Base-by-base conservation (phyloP, 2,113 vertebrate genomes). In the Podarcis muralis region DNA sequence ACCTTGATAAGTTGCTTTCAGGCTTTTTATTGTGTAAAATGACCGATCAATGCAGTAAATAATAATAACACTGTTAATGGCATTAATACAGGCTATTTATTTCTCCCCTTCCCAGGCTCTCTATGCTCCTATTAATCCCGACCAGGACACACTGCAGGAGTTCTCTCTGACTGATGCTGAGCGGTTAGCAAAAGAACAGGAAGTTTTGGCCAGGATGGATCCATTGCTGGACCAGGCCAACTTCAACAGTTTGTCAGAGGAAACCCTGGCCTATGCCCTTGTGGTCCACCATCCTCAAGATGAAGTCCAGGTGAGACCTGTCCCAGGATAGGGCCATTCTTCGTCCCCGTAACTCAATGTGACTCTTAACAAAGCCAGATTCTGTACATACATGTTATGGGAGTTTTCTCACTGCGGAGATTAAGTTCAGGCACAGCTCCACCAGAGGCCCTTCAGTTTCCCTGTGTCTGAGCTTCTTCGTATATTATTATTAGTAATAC, bases 111-210 rank as follows among this genome's bases (percentile, higher is more conserved):
- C 69, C 37, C 82, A 97, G 96, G 89, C 86, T 4, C 84, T 95
- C 18, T 96, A 96, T 80, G 91, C 94, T 76, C 96, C 96, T 71
- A 96, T 97, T 89, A 96, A 97, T 79, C 96, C 96, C 0, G 96
- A 97, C 88, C 92, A 93, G 37, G 96, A 97, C 77, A 96, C 95
- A 5, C 85, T 95, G 0, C 90, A 95, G 22, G 91, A 96, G 75
- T 90, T 92, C 1, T 91, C 78, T 0, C 93, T 97, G 30, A 92
- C 92, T 0, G 94, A 96, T 6, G 69, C 90, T 0, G 93, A 96
- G 89, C 95, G 93, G 22, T 87, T 96, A 72, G 87, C 87, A 71
- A 95, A 88, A 0, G 96, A 97, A 87, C 91, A 94, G 86, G 92
- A 95, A 13, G 94, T 97, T 57, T 92, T 97, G 7, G 89, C 4